Conservation (phyloP, 1,140 invertebrate species). For the Macrobrachium rosenbergii region DNA sequence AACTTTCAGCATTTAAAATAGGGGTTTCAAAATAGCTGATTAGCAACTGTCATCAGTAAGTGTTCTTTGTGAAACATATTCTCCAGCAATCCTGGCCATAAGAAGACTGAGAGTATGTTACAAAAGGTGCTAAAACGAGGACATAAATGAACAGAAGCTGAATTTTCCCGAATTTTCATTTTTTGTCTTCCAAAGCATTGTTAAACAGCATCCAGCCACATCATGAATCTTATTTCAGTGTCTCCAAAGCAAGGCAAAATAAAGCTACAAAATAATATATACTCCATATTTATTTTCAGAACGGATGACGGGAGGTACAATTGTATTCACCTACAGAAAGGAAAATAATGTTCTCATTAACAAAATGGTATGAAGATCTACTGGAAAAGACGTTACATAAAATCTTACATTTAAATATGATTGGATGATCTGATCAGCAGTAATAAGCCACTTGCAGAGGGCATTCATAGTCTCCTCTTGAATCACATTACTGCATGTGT, state of each 20-base stretch:
- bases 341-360: slow-evolving; percentile 16
- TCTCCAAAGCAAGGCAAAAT: not conserved
- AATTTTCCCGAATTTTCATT: too few relatives aligned
- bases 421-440: slow-evolving; percentile 24
- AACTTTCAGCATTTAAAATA: too few relatives aligned
- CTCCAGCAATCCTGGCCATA: too few relatives aligned
- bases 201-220: too few relatives aligned
- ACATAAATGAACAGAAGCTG: too few relatives aligned
- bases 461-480: not conserved
- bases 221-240: too few relatives aligned
- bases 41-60: too few relatives aligned
- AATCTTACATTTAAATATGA: slow-evolving; percentile 26
- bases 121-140: too few relatives aligned
- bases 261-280: slow-evolving; percentile 3
- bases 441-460: not conserved
- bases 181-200: too few relatives aligned
- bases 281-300: slow-evolving; percentile 40
- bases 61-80: too few relatives aligned
- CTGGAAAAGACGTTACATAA: slow-evolving; percentile 3
- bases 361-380: slow-evolving; percentile 13
- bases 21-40: too few relatives aligned
- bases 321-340: slow-evolving; percentile 14
- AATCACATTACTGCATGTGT: not conserved
- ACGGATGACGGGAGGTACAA: slow-evolving; percentile 41
- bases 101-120: too few relatives aligned